Base-by-base conservation (phyloP, 2,113 vertebrate genomes). In the Pedionomus torquatus region DNA sequence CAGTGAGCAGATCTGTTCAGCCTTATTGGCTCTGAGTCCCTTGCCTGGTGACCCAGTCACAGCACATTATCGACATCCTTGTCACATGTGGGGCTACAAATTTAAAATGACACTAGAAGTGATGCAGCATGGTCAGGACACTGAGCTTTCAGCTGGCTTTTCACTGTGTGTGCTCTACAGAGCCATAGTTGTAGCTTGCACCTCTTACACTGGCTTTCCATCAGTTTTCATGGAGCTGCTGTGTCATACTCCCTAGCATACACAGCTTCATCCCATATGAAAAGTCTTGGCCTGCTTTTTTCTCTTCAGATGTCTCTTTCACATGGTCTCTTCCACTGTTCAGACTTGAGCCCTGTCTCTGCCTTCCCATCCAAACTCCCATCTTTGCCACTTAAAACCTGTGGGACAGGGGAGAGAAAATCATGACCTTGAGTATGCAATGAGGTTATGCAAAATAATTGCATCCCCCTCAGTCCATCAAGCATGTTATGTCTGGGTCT, bases 191-290 rank as follows among this genome's bases (percentile, higher is more conserved):
- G 17, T 44, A 51, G 31, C 20, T 83, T 24, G 11, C 21, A 57
- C 9, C 21, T 72, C 39, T 35, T 31, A 23, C 5, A 37, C 0
- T 20, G 21, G 13, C 19, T n/a, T 83, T 89, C 25, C 17, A 33
- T 37, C 33, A 26, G 5, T n/a, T 11, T 9, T 51, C 8, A 8
- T 7, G 14, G 11, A 71, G 20, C 23, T 82, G 30, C 35, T 41
- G 41, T 16, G 52, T 66, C 65, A 18, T 26, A 44, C 18, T 81
- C 21, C 23, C 12, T 66, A 46, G 16, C 26, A 48, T 21, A 49
- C 8, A 39, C 35, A 65, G 20, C 1, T 1, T 33, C 17, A 7
- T 37, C n/a, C 52, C 26, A 11, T 0, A 0, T 55, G 58, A 69
- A 60, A 37, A 24, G n/a, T 65, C 19, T 16, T 58, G 28, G 1